phyloP scores from a whole-genome alignment of 2,113 vertebrate species.

The Pseudopodoces humilis region DNA sequence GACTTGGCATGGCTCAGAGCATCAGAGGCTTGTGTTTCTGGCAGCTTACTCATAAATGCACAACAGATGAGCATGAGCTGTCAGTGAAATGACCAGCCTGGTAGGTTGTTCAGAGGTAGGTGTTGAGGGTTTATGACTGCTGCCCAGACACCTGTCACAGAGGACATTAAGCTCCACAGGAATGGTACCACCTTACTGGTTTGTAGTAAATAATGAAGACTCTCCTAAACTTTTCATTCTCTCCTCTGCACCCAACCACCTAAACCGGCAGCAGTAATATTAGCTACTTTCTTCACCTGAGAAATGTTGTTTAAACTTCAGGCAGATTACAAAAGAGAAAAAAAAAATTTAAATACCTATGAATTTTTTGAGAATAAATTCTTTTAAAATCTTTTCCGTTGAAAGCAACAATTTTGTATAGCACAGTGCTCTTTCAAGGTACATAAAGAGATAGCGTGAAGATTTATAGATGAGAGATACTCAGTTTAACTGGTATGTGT shows the following conservation, averaged over 20 bases:
- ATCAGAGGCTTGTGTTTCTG: neutral
- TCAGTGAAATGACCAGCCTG: neutral
- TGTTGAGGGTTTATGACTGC: neutral
- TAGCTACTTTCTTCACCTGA: neutral
- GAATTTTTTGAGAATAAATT: neutral
- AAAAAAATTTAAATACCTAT: neutral
- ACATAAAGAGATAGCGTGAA: neutral
- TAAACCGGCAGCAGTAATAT: neutral
- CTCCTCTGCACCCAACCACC: neutral
- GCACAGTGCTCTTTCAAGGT: neutral
- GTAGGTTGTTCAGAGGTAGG: neutral
- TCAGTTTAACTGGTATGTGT: neutral
- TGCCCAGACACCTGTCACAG: neutral
- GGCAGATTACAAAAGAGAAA: neutral
- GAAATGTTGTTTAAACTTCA: neutral
- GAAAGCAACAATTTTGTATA: neutral
- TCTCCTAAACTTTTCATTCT: neutral
- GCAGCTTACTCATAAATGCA: neutral
- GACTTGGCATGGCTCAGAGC: neutral
- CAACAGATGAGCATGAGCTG: neutral
- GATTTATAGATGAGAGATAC: neutral
- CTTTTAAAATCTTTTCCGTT: neutral
- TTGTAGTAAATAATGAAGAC: neutral
- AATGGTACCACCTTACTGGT: neutral
- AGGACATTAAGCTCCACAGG: neutral